phyloP scores from a whole-genome alignment of 2,888 invertebrate genomes.

The Rhingia rostrata region DNA sequence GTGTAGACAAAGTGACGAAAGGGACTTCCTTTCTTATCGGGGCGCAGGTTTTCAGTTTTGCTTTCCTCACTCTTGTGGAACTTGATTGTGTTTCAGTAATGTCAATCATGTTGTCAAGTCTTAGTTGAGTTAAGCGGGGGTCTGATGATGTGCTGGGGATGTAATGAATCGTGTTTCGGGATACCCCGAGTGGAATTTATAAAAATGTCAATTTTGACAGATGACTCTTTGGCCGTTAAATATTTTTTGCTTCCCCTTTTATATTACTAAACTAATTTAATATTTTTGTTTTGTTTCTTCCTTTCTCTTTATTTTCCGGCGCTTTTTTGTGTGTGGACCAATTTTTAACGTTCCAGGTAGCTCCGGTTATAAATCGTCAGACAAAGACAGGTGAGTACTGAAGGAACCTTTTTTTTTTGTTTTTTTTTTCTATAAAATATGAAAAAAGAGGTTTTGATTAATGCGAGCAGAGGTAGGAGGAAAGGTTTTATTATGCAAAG shows the following conservation, averaged over 20 bases:
- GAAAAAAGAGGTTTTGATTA: slow-evolving; percentile 47
- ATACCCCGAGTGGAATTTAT: slow-evolving; percentile 42
- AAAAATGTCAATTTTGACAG: slow-evolving; percentile 64
- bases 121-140: not conserved
- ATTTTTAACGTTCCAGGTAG: slow-evolving; percentile 85
- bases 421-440: slow-evolving; percentile 66
- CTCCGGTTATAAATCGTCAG: slow-evolving; percentile 92
- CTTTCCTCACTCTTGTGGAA: not conserved
- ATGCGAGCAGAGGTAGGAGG: slow-evolving; percentile 32
- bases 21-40: slow-evolving; percentile 36
- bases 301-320: slow-evolving; percentile 37
- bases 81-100: slow-evolving; percentile 52
- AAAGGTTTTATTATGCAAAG: slow-evolving; percentile 27
- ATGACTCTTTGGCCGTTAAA: slow-evolving; percentile 22
- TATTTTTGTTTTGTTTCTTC: slow-evolving; percentile 55
- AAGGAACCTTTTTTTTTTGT: slow-evolving; percentile 43
- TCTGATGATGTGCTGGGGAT: not conserved
- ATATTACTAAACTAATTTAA: slow-evolving; percentile 64
- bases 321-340: slow-evolving; percentile 15
- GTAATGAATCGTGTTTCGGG: slow-evolving; percentile 11
- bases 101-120: slow-evolving; percentile 59
- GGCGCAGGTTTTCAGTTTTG: slow-evolving; percentile 7
- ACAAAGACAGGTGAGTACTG: slow-evolving; percentile 90
- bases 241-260: slow-evolving; percentile 15
- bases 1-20: not conserved